Evolutionary conservation across 2,113 vertebrate genomes (phyloP), one percentile per base, ranked within the genome.

Genomic region (Garra rufa): DNA sequence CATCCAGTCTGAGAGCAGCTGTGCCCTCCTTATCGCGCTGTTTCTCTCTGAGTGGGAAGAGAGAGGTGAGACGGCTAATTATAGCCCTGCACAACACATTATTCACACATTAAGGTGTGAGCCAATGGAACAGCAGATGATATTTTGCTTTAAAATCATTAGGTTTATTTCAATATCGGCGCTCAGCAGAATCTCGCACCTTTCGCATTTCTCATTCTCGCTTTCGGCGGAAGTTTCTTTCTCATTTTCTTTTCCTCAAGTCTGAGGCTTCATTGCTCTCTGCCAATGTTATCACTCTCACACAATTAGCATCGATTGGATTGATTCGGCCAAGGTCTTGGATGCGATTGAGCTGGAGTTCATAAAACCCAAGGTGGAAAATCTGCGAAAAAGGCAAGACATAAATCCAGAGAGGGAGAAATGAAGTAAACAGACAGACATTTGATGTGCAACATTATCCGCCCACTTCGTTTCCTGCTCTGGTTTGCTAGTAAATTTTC

Each of bases 31-130:
- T 83, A 9, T 76, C 59, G 7, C 30, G 28, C 84, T 26, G 17
- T 41, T 74, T 81, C 63, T 79, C 46, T 15, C 83, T 17, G 34
- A 59, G 76, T 82, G 50, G 55, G 24, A 86, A 19, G 73, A 59
- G 11, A 77, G 55, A 65, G 82, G 70, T 52, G 83, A 85, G 15
- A 50, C 6, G 15, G 46, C 85, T 88, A 90, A 88, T 89, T 82
- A 86, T 86, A 89, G 80, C 59, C 63, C 21, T 5, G 21, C 81
- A 81, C 59, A 73, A 43, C 44, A 57, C 69, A 79, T 77, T 85
- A 81, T 85, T 83, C 83, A 80, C 26, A 73, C 48, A 21, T n/a
- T 74, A 57, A 77, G 14, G 48, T 84, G 65, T 52, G 80, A 70
- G 67, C 80, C 80, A 82, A 41, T 55, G 21, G 21, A 81, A 70